These are phyloP conservation scores for Amorpha juglandis DNA, from an alignment of 2,888 invertebrate genomes.

Conservation along the genomic window DNA sequence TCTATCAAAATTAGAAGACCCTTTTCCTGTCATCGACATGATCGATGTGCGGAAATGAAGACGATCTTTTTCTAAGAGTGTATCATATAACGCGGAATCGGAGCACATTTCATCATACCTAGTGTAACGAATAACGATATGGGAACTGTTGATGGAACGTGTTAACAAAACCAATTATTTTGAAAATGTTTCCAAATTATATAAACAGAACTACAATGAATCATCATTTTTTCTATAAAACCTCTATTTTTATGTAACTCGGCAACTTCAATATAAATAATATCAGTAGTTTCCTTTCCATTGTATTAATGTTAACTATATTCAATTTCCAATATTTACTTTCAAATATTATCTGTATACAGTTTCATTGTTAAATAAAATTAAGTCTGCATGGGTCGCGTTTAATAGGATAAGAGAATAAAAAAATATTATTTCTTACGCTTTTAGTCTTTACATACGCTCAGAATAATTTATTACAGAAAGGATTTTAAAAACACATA, in stretches of 20 bases:
- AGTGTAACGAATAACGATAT: neutral
- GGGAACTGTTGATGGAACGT: neutral
- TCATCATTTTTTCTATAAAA: no score
- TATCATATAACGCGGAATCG: slow-evolving; percentile 62
- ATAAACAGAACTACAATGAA: no score
- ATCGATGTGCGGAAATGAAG: slow-evolving; percentile 83
- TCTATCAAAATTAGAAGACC: slow-evolving; percentile 82
- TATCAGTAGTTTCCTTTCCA: neutral
- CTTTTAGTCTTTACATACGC: slow-evolving; percentile 62
- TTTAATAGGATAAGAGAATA: slow-evolving; percentile 47
- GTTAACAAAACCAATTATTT: neutral
- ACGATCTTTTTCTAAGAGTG: slow-evolving; percentile 79
- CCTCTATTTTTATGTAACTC: no score
- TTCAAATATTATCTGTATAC: neutral
- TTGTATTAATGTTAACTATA: no score
- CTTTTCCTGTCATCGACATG: slow-evolving; percentile 75
- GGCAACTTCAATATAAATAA: no score
- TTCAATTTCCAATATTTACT: no score
- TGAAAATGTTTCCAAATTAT: no score
- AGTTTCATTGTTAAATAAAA: slow-evolving; percentile 1
- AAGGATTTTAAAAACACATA: slow-evolving; percentile 80
- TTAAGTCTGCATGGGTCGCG: slow-evolving; percentile 3
- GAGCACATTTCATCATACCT: slow-evolving; percentile 59
- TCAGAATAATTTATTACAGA: slow-evolving; percentile 77
- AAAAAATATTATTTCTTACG: slow-evolving; percentile 52